Base-by-base conservation (phyloP, 2,797 vertebrate species). In the Pseudochirops cupreus region DNA sequence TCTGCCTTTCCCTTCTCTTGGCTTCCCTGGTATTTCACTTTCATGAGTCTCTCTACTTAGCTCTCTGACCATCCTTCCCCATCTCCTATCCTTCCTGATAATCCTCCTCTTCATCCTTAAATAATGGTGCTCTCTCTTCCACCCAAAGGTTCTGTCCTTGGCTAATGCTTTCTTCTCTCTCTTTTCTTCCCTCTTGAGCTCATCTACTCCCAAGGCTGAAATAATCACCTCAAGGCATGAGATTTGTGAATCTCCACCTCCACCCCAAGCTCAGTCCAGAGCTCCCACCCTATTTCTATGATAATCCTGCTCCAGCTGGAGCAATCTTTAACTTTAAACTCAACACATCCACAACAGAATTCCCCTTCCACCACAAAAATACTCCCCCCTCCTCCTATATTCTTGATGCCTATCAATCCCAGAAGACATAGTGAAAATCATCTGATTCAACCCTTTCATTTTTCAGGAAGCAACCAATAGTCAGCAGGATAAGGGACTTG, bases 401-500 rank as follows among this genome's bases (percentile, higher is more conserved):
- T n/a, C 33, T 21, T 7, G 14, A 39, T 74, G 5, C 5, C n/a
- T 74, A 74, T 18, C n/a, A n/a, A 74, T 74, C 13, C n/a, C 33
- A 74, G 5, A 54, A 53, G 29, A 31, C 13, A 62, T 31, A 5
- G 13, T 67, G 21, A 7, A 92, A 5, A 52, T 52, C 46, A n/a
- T 28, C 16, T 54, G 54, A 46, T 9, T 3, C 24, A 31, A 56
- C 26, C 92, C 89, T 94, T 53, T 82, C 46, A 12, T 55, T 26
- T 1, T 0, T 59, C 13, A 82, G 10, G 26, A 82, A 4, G 46
- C 53, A 53, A 50, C 46, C 18, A 52, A 56, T 33, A 31, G 26
- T 74, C 57, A n/a, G 29, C 56, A 56, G 56, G 50, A 0, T 3
- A 54, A 53, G 16, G 11, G 55, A 39, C 0, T 0, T 2, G 1